Evolutionary conservation across 1,140 invertebrate genomes (phyloP), one percentile per base, ranked within the genome.

Genomic region (Cotesia vestalis): DNA sequence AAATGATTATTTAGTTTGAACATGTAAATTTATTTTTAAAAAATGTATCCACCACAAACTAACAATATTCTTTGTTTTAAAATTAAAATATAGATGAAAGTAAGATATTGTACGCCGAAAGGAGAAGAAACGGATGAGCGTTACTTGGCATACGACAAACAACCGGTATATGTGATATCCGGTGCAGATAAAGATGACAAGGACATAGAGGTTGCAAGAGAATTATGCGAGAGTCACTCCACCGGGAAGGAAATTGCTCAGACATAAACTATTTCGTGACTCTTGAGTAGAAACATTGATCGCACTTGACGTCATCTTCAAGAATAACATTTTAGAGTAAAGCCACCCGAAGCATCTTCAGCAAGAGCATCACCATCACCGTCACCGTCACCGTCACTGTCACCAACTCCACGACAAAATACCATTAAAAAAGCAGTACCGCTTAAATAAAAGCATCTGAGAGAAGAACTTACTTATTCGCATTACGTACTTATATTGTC

Each of bases 131-230:
- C 76, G 8, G 84, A 87, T 36, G 81, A 85, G 55, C 83, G 82
- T 8, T 87, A 84, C 9, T 78, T 86, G 11, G 83, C 84, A 0
- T 83, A 82, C 51, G 82, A 77, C 68, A 81, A 85, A 27, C 83
- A 84, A 36, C 83, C 85, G 4, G 84, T 86, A 20, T 86, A 86
- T 71, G 80, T 86, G 53, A 86, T 87, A 78, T 86, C 86, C 17
- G 81, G 83, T 0, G 53, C 79, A n/a, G 84, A 86, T 9, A 83
- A 84, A 53, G 83, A 84, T 1, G 81, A 82, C 4, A 84, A 82
- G 66, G 76, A 76, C 73, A 73, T 69, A 73, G 77, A 64, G 73
- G 66, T 52, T 52, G 40, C 20, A 9, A 71, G 66, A 53, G 35
- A 72, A 27, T 38, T 35, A 17, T 51, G 52, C 14, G 36, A 69